phyloP scores from a whole-genome alignment of 2,797 vertebrate genomes.

The Malacoctenus gilli region DNA sequence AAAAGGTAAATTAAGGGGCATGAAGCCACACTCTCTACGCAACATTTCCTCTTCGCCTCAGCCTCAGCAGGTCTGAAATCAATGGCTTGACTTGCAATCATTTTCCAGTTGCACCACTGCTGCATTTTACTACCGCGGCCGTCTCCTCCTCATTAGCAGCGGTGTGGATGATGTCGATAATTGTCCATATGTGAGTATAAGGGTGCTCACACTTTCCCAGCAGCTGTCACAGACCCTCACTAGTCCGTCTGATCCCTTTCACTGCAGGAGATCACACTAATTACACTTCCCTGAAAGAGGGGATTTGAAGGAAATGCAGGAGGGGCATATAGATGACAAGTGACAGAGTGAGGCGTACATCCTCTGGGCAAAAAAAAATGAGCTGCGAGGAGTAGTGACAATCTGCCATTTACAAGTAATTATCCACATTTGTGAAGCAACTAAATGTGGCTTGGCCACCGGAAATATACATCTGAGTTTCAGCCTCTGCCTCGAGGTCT shows the following conservation, averaged over 20 bases:
- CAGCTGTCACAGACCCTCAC: slow-evolving; percentile 27
- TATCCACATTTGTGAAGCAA: slow-evolving; percentile 44
- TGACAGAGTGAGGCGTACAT: slow-evolving; percentile 6
- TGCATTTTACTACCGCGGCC: neutral
- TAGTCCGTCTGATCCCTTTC: slow-evolving; percentile 1
- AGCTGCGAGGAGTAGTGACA: slow-evolving; percentile 20
- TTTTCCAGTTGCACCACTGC: no score
- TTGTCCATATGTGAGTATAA: slow-evolving; percentile 7
- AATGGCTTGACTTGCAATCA: neutral
- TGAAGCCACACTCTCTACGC: no score
- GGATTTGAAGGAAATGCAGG: neutral
- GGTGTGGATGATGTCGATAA: neutral
- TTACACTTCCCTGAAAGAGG: slow-evolving; percentile 58
- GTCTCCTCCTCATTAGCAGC: neutral
- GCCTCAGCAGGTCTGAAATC: no score
- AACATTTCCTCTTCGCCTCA: no score
- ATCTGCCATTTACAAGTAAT: slow-evolving; percentile 36
- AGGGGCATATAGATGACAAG: slow-evolving; percentile 6
- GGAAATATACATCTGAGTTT: slow-evolving; percentile 58
- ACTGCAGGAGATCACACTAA: slow-evolving; percentile 52
- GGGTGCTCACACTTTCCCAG: slow-evolving; percentile 20
- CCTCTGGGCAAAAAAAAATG: slow-evolving; percentile 20
- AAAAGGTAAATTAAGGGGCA: no score
- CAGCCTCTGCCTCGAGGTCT: slow-evolving; percentile 37
- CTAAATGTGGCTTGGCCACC: slow-evolving; percentile 27